These are phyloP conservation scores for Melanophora roralis DNA, from an alignment of 2,888 invertebrate species.

Conservation along the genomic window DNA sequence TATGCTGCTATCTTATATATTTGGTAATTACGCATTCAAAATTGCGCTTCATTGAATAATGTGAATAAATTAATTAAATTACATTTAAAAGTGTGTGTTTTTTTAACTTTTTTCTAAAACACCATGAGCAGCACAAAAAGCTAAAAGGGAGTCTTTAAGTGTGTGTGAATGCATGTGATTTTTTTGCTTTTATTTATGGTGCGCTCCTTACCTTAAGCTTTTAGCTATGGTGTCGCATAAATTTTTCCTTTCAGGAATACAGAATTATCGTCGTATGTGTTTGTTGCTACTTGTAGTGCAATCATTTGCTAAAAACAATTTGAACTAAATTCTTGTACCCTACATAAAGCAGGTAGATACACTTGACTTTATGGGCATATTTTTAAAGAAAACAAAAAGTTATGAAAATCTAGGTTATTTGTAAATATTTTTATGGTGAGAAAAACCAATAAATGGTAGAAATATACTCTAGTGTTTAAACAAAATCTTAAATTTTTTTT, in stretches of 20 bases:
- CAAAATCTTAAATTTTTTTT: too few relatives aligned
- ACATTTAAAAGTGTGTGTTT: constrained; percentile 67
- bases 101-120: background rate
- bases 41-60: constrained; percentile 75
- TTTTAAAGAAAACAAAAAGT: too few relatives aligned
- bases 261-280: constrained; percentile 19
- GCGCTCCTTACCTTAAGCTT: constrained; percentile 26
- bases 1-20: constrained; percentile 34
- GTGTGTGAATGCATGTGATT: background rate
- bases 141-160: background rate
- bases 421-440: too few relatives aligned
- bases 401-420: too few relatives aligned
- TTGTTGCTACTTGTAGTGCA: background rate
- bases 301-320: constrained; percentile 28
- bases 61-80: constrained; percentile 76
- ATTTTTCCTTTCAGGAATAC: constrained; percentile 51
- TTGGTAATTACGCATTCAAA: constrained; percentile 73
- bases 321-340: constrained; percentile 33
- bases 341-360: background rate
- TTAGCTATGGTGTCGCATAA: constrained; percentile 57
- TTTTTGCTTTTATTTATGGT: background rate
- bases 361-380: too few relatives aligned
- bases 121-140: background rate
- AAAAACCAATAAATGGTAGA: too few relatives aligned
- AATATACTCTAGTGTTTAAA: too few relatives aligned